Base-by-base conservation (phyloP, 1,140 invertebrate species). In the Brachionus koreanus region DNA sequence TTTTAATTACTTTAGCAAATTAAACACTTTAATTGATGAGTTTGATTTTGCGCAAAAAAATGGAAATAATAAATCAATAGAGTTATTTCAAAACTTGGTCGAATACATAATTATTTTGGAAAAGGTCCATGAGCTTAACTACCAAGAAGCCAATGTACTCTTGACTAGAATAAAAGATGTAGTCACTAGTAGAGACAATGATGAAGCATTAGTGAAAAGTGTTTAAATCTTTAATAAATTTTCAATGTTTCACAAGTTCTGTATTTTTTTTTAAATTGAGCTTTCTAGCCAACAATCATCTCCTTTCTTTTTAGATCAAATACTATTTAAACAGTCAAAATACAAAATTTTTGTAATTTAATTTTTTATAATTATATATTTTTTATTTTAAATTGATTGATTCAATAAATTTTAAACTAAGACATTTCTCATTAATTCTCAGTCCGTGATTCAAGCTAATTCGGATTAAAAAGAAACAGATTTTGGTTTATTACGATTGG, bases 21-120 rank as follows among this genome's bases (percentile, higher is more conserved):
- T 74, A 49, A 74, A 46, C 23, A 74, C 42, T 19, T 29, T 74
- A 46, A 74, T 74, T 74, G 69, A 74, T 46, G 39, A 74, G 43
- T 46, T 74, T 25, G 42, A 74, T 46, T 43, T 46, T 46, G 37
- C 42, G 7, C 25, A 46, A 19, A 74, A 46, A 25, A 49, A 74
- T 74, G 69, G 69, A 43, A 46, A 74, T 16, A 9, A 49, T 25
- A 74, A 74, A 46, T 74, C 69, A 10, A 10, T 74, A 10, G 69
- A 74, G 19, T 39, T 74, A 46, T 25, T 46, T 10, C 39, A 74
- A 46, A 10, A 74, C 43, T 29, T 74, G 33, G 10, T 49, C 23
- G 69, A 74, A 25, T 74, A 74, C 25, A 74, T 74, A 25, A 29
- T 74, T 13, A 12, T 46, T 23, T 49, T 74, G 69, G 39, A 74